Base-by-base conservation (phyloP, 2,888 invertebrate species). In the Ectemnius continuus region DNA sequence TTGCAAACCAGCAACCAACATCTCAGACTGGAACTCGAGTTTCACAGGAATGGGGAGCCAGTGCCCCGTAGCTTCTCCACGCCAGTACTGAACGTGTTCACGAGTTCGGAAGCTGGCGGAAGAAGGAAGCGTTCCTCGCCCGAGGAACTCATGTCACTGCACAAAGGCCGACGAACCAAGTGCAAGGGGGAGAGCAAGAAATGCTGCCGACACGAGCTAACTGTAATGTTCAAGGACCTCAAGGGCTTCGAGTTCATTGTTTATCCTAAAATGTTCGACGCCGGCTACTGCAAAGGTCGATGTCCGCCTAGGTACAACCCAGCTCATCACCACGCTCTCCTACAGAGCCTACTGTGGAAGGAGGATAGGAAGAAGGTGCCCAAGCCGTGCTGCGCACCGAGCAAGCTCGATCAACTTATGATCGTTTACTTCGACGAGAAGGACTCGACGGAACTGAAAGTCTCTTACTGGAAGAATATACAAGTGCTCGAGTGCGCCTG, bases 401-500 rank as follows among this genome's bases (percentile, higher is more conserved):
- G 94, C 52, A 94, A 94, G 84, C 91, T 95, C 61, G 92, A 93
- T 46, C 93, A 94, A 70, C 90, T 95, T 67, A 93, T 94, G 85
- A 93, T 95, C 70, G 90, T 95, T 46, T 93, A 94, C 85, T 92
- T 94, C 57, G 94, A 94, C 86, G 94, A 94, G 81, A 92, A 93
- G 75, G 92, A 94, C 81, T 91, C 92, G 28, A 92, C 92, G 47
- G 93, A 93, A 86, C 90, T 95, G 60, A 93, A 94, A 85, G 93
- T 95, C 58, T 93, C 94, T 65, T 93, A 93, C 67, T 95, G 95
- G 95, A 93, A 93, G 83, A 94, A 95, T 84, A 95, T 95, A 93
- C 92, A 93, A 84, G 95, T 95, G 58, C 89, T 94, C 67, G 94
- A 95, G 89, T 95, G 95, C 89, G 95, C 94, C 72, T 95, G 95